Conservation (phyloP, 53 echinoderm and acorn worm species). For the Astropecten irregularis region DNA sequence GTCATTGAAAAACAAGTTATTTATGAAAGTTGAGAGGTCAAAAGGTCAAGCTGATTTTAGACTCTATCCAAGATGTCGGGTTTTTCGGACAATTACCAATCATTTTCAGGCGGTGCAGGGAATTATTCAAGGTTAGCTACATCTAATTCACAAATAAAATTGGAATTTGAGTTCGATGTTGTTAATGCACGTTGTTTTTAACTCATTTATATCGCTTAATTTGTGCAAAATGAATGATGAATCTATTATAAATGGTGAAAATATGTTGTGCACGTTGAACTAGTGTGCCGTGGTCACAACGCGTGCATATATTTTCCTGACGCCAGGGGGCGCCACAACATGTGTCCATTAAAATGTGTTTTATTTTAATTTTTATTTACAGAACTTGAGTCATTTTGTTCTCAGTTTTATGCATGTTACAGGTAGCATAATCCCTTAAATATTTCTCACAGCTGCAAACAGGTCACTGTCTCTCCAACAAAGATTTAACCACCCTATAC, state of each 20-base stretch:
- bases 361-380: no score
- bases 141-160: not conserved
- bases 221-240: not conserved
- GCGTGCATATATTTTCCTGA: no score
- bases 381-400: no score
- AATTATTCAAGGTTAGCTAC: constrained; percentile 30
- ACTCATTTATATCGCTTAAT: not conserved
- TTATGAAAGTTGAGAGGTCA: constrained; percentile 7
- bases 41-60: constrained; percentile 25
- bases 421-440: no score
- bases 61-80: constrained; percentile 51
- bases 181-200: not conserved
- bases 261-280: not conserved
- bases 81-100: constrained; percentile 20
- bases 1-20: no score
- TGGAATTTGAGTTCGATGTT: not conserved
- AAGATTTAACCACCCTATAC: no score
- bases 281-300: no score
- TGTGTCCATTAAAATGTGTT: no score
- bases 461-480: no score
- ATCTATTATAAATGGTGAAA: not conserved
- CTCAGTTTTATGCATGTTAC: no score
- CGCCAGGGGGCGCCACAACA: no score
- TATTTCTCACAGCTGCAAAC: no score
- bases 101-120: constrained; percentile 32